Percentiles rank a stretch among this genome's conserved stretches.
Conservation (phyloP, 2,113 vertebrate species). For the Phyllostomus hastatus region DNA sequence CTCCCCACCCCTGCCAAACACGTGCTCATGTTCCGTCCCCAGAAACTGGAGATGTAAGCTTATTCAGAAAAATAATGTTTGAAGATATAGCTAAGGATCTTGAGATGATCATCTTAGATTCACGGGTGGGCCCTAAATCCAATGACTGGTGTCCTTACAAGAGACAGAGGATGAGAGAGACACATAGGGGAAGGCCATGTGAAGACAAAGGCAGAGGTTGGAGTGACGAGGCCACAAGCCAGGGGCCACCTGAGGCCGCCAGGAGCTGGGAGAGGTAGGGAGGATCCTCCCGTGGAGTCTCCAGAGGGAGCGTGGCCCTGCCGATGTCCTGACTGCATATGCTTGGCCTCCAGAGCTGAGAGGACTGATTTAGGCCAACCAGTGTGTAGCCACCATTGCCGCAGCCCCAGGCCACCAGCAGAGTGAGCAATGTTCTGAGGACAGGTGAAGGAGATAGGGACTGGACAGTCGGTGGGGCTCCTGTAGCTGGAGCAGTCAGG, state of each 20-base stretch:
- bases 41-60: too few relatives aligned
- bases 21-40: neutral
- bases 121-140: neutral
- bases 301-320: neutral
- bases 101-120: neutral
- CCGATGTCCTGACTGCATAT: neutral
- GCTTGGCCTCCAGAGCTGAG: neutral
- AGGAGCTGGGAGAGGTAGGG: neutral
- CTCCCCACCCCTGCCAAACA: neutral
- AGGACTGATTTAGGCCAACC: neutral
- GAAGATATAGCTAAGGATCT: neutral
- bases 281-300: neutral
- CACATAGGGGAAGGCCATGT: neutral
- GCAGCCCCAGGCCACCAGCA: neutral
- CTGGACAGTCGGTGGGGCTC: neutral
- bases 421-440: rapidly evolving
- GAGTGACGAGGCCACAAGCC: neutral
- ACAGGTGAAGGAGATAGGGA: rapidly evolving
- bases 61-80: neutral
- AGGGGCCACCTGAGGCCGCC: neutral
- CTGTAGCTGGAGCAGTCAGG: neutral
- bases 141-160: neutral
- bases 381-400: too few relatives aligned
- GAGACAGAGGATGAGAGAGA: neutral
- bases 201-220: neutral